Base-by-base conservation (phyloP, 2,797 vertebrate species). In the Zenarchopterus dispar region DNA sequence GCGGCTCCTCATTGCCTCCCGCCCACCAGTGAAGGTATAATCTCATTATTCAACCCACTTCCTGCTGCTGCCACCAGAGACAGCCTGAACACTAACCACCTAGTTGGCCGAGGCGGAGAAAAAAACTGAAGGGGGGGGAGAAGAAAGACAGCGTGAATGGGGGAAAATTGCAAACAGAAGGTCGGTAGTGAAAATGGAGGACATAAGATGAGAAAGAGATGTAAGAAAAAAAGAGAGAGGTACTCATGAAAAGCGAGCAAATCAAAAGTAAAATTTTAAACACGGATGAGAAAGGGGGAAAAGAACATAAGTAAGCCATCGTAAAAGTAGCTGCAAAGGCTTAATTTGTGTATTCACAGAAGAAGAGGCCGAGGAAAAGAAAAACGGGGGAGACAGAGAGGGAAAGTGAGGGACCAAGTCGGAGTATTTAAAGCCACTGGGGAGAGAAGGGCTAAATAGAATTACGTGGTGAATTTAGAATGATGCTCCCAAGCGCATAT, bases 401-500 rank as follows among this genome's bases (percentile, higher is more conserved):
- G 57, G 42, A 54, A 47, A 46, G 61, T 39, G 31, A 16, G 54
- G 33, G 64, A 68, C 51, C 31, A 46, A 65, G 64, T 64, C 61
- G 79, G 70, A 81, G 77, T 84, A 57, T 85, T 82, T 88, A 79
- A 82, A 86, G 74, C 76, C 82, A 75, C 33, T 33, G 24, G 75
- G 78, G 79, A 88, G 70, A 19, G 0, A 26, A 22, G 31, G 75
- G 74, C 72, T 78, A 94, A 96, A 95, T 91, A 93, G 92, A 94
- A 95, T 95, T 94, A 94, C 84, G 90, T 93, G 91, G 91, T 92
- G 93, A 95, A 95, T 95, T 96, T 82, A 84, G 70, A 88, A 78
- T 56, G 75, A 81, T 77, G 75, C 69, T 89, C 80, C 77, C 71
- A 58, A 78, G 87, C 39, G 77, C 78, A 86, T 82, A 86, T 85